phyloP scores from a whole-genome alignment of 2,797 vertebrate genomes.

The Protosalanx chinensis region DNA sequence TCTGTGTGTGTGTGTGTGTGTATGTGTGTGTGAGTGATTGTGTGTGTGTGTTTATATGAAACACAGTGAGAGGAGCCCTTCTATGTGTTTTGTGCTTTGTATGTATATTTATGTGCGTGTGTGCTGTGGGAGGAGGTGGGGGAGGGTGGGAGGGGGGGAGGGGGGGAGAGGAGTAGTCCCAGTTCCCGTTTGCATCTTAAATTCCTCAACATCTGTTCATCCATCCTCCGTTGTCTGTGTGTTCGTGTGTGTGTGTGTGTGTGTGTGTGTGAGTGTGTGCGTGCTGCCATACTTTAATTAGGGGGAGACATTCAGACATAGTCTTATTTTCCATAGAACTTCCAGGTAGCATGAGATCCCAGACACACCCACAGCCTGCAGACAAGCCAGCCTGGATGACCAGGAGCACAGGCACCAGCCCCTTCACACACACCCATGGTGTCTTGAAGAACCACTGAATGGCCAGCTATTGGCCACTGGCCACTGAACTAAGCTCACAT shows the following conservation, averaged over 20 bases:
- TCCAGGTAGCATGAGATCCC: constrained; percentile 55
- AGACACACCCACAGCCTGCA: not conserved
- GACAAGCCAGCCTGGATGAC: not conserved
- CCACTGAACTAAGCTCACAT: too few species aligned
- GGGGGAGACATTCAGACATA: constrained; percentile 54
- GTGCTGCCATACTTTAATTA: constrained; percentile 64
- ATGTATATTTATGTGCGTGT: constrained; percentile 18
- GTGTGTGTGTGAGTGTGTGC: constrained; percentile 8
- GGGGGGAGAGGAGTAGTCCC: constrained; percentile 65
- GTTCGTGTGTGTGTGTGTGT: constrained; percentile 10
- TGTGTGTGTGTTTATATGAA: constrained; percentile 1
- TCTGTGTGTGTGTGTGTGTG: constrained; percentile 49
- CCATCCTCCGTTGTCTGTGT: constrained; percentile 58
- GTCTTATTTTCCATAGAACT: constrained; percentile 58
- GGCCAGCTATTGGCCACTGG: too few species aligned
- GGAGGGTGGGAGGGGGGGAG: constrained; percentile 20
- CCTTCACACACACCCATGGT: too few species aligned
- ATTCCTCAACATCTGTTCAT: constrained; percentile 91
- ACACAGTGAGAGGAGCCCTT: not conserved
- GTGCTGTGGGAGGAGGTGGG: constrained; percentile 7
- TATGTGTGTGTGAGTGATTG: constrained; percentile 27
- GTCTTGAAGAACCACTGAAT: too few species aligned
- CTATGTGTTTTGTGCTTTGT: not conserved
- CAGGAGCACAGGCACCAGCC: too few species aligned
- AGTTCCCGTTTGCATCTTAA: constrained; percentile 80